Evolutionary conservation across 35 echinoderm and acorn worm genomes (phyloP).

Genomic region (Stichopus chloronotus): DNA sequence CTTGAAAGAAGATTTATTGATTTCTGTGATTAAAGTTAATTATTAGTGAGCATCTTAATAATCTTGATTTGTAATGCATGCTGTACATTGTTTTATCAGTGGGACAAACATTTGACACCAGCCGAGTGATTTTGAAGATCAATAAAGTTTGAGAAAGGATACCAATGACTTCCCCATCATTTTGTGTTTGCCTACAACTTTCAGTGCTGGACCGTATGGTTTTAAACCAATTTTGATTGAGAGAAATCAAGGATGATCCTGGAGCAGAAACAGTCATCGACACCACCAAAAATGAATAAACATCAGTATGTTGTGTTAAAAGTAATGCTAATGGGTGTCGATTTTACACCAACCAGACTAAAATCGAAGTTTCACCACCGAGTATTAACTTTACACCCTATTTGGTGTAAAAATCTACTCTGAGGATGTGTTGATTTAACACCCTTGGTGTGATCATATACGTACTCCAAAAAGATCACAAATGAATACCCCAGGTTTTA

Average conservation of each 20-base stretch:
- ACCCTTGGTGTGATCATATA: constrained; percentile 12
- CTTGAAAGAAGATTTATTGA: background rate
- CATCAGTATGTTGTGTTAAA: constrained; percentile 13
- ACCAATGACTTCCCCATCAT: background rate
- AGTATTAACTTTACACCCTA: constrained; percentile 29
- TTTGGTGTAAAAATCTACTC: constrained; percentile 15
- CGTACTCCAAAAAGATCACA: background rate
- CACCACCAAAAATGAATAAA: background rate
- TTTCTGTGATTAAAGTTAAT: constrained; percentile 28
- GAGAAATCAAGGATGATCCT: background rate
- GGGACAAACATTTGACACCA: constrained; percentile 19
- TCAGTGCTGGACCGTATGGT: background rate
- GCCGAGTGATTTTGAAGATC: constrained; percentile 15
- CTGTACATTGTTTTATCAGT: constrained; percentile 19
- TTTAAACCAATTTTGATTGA: no score
- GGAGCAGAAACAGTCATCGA: background rate
- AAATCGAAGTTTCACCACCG: background rate
- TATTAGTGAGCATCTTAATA: background rate
- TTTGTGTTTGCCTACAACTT: constrained; percentile 12
- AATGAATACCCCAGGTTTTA: constrained; percentile 25
- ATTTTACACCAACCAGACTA: background rate
- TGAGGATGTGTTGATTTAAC: constrained; percentile 41
- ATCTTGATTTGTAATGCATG: constrained; percentile 10
- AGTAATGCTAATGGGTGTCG: background rate
- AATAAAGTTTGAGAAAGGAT: constrained; percentile 20